Evolutionary conservation across 92 coral and sea anemone species (phyloP).

Genomic region (Bergia puertoricense): DNA sequence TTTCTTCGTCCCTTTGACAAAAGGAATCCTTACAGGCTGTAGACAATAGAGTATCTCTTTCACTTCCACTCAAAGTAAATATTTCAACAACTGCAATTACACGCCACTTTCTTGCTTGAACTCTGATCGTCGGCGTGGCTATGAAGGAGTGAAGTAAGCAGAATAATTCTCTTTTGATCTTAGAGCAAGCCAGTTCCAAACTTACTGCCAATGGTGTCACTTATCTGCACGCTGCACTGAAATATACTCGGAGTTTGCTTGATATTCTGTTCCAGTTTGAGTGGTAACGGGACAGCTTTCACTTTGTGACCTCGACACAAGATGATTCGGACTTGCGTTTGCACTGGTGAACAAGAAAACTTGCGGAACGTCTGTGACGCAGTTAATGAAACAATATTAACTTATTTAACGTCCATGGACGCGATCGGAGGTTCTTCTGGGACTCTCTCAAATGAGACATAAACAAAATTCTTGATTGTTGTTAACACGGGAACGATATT

Average conservation of each 20-base stretch:
- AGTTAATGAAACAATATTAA: conserved; percentile 14
- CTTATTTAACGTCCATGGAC: conserved; percentile 7
- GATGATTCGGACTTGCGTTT: conserved; percentile 3
- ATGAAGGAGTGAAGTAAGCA: background rate
- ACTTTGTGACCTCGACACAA: background rate
- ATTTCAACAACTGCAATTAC: background rate
- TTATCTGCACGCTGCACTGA: background rate
- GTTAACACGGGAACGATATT: background rate
- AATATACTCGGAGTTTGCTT: background rate
- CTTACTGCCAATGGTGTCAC: background rate
- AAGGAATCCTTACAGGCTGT: background rate
- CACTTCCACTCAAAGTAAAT: background rate
- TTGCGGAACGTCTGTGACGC: conserved; percentile 15
- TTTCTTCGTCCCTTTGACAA: background rate
- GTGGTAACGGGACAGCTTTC: background rate
- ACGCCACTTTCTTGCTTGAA: background rate
- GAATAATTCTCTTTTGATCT: background rate
- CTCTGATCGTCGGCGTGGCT: background rate
- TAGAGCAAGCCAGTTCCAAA: background rate
- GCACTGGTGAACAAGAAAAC: background rate
- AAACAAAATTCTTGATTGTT: background rate
- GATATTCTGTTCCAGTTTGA: background rate
- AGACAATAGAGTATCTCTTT: background rate
- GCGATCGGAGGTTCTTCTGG: background rate
- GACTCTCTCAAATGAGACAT: background rate